Conservation (phyloP, 2,888 invertebrate species). For the Diogma glabrata region DNA sequence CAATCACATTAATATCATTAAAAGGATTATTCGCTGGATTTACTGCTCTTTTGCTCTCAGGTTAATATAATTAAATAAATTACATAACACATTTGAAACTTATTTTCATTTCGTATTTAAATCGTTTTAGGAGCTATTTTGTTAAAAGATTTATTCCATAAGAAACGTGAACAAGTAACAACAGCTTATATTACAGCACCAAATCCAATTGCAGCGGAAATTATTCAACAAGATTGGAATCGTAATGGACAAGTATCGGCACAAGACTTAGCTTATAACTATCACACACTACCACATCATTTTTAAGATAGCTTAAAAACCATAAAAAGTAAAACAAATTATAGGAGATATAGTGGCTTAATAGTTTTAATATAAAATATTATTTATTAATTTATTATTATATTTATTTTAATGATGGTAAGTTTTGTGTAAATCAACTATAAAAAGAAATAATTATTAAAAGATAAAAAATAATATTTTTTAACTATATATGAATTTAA, state of each 20-base stretch:
- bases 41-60: conserved; percentile 48
- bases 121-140: conserved; percentile 33
- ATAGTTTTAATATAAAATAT: too few species aligned
- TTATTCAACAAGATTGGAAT: conserved; percentile 36
- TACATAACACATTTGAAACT: not conserved
- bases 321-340: too few species aligned
- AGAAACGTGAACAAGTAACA: conserved; percentile 37
- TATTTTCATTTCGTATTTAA: too few species aligned
- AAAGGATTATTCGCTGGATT: conserved; percentile 52
- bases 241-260: conserved; percentile 35
- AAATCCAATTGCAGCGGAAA: conserved; percentile 35
- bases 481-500: too few species aligned
- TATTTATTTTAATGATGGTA: too few species aligned
- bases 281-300: conserved; percentile 34
- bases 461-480: too few species aligned
- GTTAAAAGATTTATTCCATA: conserved; percentile 36
- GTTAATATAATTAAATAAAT: conserved; percentile 27
- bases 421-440: too few species aligned
- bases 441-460: too few species aligned
- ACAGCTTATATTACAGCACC: conserved; percentile 36
- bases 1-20: conserved; percentile 50
- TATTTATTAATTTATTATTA: too few species aligned
- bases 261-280: conserved; percentile 34
- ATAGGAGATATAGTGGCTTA: too few species aligned
- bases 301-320: too few species aligned